Evolutionary conservation across 2,888 invertebrate species (phyloP).

Genomic region (Tinea semifulvella): DNA sequence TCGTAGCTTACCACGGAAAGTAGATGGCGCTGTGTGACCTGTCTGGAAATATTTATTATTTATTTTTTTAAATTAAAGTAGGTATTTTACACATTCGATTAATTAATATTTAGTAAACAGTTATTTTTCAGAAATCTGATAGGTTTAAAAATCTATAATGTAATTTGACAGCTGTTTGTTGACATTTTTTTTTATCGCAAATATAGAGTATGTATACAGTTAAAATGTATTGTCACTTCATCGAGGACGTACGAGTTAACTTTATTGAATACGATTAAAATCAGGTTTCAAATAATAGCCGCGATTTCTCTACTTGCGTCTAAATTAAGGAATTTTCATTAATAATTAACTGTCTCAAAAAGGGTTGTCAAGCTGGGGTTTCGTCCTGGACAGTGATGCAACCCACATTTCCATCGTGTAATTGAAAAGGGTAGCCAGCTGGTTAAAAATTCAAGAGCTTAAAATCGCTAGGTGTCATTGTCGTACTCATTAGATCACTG

Average conservation of each 20-base stretch:
- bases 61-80: no score
- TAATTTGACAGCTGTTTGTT: no score
- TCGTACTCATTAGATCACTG: slow-evolving; percentile 6
- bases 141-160: no score
- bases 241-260: slow-evolving; percentile 17
- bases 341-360: slow-evolving; percentile 61
- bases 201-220: no score
- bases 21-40: no score
- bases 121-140: no score
- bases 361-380: slow-evolving; percentile 57
- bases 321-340: slow-evolving; percentile 60
- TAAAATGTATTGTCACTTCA: slow-evolving; percentile 3
- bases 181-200: no score
- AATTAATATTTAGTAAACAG: no score
- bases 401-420: slow-evolving; percentile 56
- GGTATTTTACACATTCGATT: no score
- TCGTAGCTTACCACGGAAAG: no score
- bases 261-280: neutral
- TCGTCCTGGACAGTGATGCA: slow-evolving; percentile 46
- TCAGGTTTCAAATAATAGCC: neutral
- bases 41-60: no score
- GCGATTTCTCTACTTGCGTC: slow-evolving; percentile 44
- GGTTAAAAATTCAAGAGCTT: slow-evolving; percentile 57
- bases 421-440: slow-evolving; percentile 59
- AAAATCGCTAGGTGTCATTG: slow-evolving; percentile 17